Percentiles rank a stretch among this genome's conserved stretches.
Conservation (phyloP, 2,888 invertebrate genomes). For the Campaea margaritaria region DNA sequence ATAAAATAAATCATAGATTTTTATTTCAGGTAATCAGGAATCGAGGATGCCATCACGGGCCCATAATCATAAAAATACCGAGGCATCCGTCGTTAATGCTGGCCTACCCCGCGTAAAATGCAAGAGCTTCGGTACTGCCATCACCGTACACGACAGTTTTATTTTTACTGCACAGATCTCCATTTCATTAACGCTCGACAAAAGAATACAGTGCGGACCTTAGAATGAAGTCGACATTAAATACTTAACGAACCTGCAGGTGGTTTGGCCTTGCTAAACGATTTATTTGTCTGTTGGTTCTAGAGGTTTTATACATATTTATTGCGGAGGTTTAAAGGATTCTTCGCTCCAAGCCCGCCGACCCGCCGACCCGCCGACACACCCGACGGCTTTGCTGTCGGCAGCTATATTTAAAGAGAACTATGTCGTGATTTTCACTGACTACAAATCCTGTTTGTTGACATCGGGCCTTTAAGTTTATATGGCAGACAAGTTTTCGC, state of each 20-base stretch:
- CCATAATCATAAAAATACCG: no score
- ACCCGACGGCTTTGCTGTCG: no score
- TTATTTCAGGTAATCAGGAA: no score
- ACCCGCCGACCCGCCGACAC: no score
- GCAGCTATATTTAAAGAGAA: no score
- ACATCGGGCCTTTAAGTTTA: no score
- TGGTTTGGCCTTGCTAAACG: slow-evolving; percentile 10
- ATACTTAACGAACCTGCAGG: slow-evolving; percentile 24
- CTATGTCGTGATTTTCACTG: no score
- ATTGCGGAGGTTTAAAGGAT: slow-evolving; percentile 3
- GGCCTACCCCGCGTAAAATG: neutral
- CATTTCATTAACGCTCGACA: slow-evolving; percentile 64
- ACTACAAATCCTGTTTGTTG: no score
- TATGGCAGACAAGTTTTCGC: neutral
- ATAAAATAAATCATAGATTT: no score
- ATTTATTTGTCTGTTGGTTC: slow-evolving; percentile 31
- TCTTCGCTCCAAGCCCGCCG: no score
- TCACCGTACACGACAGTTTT: slow-evolving; percentile 37
- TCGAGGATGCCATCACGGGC: no score
- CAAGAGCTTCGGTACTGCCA: slow-evolving; percentile 4
- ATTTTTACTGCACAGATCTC: slow-evolving; percentile 57
- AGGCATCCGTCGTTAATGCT: no score
- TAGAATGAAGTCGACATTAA: slow-evolving; percentile 36
- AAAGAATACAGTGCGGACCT: slow-evolving; percentile 45
- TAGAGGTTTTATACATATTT: slow-evolving; percentile 10